Conservation (phyloP, 1,140 invertebrate genomes). For the Nasonia vitripennis region DNA sequence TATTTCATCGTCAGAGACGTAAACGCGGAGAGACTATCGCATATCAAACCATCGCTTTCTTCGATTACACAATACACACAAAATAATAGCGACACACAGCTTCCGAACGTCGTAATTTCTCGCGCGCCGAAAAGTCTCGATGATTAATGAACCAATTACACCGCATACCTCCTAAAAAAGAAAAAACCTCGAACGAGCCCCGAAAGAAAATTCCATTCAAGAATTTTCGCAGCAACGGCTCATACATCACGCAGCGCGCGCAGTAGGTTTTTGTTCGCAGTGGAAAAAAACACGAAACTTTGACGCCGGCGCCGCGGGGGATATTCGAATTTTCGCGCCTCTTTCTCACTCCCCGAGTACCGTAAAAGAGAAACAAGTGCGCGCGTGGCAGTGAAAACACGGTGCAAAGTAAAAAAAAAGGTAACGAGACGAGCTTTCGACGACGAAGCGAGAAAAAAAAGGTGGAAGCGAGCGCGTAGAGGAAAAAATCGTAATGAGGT, state of each 20-base stretch:
- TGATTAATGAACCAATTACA: too few relatives aligned
- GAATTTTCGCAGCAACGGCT: background rate
- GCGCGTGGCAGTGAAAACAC: background rate
- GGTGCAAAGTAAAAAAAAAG: too few relatives aligned
- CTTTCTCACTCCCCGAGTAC: background rate
- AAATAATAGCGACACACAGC: too few relatives aligned
- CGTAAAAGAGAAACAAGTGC: background rate
- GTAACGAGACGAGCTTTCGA: background rate
- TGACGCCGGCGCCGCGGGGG: background rate
- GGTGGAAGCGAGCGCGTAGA: background rate
- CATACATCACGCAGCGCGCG: background rate
- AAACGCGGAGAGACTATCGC: background rate
- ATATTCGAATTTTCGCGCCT: slow-evolving; percentile 1
- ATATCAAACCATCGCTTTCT: background rate
- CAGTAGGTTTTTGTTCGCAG: background rate
- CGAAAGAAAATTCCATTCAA: too few relatives aligned
- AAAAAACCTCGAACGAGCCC: background rate
- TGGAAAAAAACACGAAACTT: background rate
- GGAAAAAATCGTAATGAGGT: background rate
- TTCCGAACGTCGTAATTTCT: too few relatives aligned
- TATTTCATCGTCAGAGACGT: background rate
- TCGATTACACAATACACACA: background rate
- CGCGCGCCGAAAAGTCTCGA: too few relatives aligned
- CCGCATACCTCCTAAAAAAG: too few relatives aligned
- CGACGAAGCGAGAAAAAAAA: background rate